Base-by-base conservation (phyloP, 2,888 invertebrate species). In the Margaritifera margaritifera region DNA sequence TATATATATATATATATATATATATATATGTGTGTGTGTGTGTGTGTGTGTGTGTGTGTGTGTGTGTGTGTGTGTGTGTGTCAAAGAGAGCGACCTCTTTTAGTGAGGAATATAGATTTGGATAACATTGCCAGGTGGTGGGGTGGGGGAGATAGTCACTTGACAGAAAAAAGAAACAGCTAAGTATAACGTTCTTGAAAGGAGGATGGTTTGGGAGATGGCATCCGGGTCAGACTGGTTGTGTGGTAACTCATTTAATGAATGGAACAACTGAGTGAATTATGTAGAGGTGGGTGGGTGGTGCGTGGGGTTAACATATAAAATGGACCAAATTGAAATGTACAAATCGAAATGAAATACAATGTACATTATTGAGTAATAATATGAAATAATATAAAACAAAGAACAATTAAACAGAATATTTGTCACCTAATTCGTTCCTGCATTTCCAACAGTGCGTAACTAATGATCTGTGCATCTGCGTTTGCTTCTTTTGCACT, bases 391-490 rank as follows among this genome's bases (percentile, higher is more conserved):
- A 11, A 11, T 1, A 42, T 11, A 1, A 19, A 31, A 22, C 1
- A 5, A 6, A 42, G 4, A 3, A 5, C 20, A 42, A 42, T 15
- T 27, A 31, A 27, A 15, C 24, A n/a, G 6, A 51, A 5, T 25
- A 18, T 18, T 31, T 42, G 20, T n/a, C 31, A 65, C 65, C 61
- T 25, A 18, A 61, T 25, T 55, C 52, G 59, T 11, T 68, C 64
- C 8, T 72, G 68, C 1, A 54, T 20, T 22, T 62, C 64, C 6
- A 68, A 57, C 11, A 73, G 66, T 15, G 73, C 74, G 66, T 80
- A 75, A 60, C 80, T 82, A 20, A 81, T 71, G 4, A 82, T 68
- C 58, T 71, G 71, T 6, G 82, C 78, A 57, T 82, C 82, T 64
- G 64, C 62, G 11, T 59, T 63, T 24, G 52, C 59, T n/a, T 50